Evolutionary conservation across 2,888 invertebrate species (phyloP), one percentile per base, ranked within the genome.

Genomic region (Papilio demoleus): DNA sequence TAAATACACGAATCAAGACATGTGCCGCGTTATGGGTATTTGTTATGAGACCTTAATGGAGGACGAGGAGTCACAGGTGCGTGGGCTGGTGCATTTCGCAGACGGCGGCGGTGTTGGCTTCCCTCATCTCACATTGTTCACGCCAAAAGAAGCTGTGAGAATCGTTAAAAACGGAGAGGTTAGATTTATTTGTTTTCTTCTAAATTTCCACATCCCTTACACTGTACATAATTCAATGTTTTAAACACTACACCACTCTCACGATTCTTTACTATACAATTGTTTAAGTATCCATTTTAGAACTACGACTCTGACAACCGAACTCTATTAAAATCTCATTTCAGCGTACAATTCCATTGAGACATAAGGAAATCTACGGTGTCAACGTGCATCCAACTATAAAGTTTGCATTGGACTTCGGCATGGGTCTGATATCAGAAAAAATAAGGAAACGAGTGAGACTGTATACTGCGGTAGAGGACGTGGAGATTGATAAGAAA

Each of bases 81-180:
- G 95, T 14, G 97, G 97, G 12, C 94, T 96, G 78, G 95, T 96
- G 1, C 97, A 97, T 86, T 95, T 95, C 82, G 95, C 95, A 2
- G 97, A 97, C 79, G 95, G 96, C 31, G 93, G 93, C 69, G 95
- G 96, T 0, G 95, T 96, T 71, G 95, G 95, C 74, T 95, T 96
- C 75, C 94, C 96, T 0, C 95, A 96, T 78, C 88, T 97, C 63
- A 96, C 96, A 0, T 90, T 96, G 8, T 96, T 96, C 87, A 95
- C 96, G 2, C 96, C 96, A 4, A 95, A 94, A 73, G 96, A 96
- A 81, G 96, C 96, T 40, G 95, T 96, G 22, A 93, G 96, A 76
- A 96, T 96, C 73, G 96, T 96, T 4, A 96, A 96, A 84, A 96
- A 96, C 81, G 96, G 96, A 81, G 96, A 96, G 94, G 96, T 96